Conservation (phyloP, 2,888 invertebrate species). For the Bimastos eiseni region DNA sequence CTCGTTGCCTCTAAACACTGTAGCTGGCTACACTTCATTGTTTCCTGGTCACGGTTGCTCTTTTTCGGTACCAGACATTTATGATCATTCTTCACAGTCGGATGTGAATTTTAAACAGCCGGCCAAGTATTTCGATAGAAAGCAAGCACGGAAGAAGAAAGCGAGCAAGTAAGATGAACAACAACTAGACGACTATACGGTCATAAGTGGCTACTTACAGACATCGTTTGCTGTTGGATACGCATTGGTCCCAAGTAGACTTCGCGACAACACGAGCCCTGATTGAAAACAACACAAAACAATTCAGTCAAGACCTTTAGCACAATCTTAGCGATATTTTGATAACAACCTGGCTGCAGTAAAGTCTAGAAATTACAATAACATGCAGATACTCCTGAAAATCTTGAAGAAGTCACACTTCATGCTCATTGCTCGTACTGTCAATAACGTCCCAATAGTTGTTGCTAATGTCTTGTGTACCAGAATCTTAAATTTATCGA, state of each 20-base stretch:
- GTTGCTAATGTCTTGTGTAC: too few species aligned
- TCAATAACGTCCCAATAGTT: too few species aligned
- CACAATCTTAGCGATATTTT: background rate
- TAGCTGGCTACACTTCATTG: background rate
- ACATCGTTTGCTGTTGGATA: constrained; percentile 13
- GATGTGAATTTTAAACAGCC: background rate
- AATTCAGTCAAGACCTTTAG: background rate
- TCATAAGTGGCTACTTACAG: background rate
- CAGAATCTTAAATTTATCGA: too few species aligned
- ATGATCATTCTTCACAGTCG: background rate
- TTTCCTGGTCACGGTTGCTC: background rate
- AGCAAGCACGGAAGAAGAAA: background rate
- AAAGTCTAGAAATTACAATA: too few species aligned
- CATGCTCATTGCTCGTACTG: too few species aligned
- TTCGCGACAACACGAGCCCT: background rate
- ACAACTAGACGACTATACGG: background rate
- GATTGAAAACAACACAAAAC: background rate
- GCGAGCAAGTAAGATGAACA: background rate
- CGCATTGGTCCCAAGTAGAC: constrained; percentile 16
- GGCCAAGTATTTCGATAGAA: background rate
- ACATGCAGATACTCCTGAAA: too few species aligned
- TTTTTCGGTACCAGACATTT: background rate
- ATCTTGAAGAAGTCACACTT: too few species aligned
- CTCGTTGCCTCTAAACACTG: background rate
- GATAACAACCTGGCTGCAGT: too few species aligned